A percentile compares a stretch with the other conserved stretches of the same genome.
phyloP scores from a whole-genome alignment of 2,113 vertebrate genomes.

The Phocoena phocoena region DNA sequence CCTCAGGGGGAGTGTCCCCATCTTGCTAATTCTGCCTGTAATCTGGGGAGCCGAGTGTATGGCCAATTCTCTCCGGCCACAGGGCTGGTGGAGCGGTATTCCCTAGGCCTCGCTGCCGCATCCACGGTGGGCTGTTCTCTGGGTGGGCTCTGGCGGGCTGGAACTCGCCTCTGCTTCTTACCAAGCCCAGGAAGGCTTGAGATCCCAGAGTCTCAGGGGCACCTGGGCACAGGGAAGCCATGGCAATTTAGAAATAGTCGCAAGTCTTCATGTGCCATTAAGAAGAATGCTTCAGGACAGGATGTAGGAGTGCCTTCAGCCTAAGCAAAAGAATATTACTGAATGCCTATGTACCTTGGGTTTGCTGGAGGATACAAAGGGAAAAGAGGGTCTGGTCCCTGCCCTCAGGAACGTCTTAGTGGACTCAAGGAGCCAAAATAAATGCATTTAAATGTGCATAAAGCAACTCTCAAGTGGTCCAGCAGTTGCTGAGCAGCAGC shows the following conservation, averaged over 20 bases:
- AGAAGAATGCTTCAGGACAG: not conserved
- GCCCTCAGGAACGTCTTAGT: not conserved
- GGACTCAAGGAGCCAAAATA: not conserved
- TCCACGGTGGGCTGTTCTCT: not conserved
- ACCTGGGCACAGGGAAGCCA: not conserved
- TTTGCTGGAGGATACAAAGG: not conserved
- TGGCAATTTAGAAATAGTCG: not conserved
- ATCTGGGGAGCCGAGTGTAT: not conserved
- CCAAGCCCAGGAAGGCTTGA: not conserved
- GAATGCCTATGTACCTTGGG: not conserved
- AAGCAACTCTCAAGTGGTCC: not conserved
- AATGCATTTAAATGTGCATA: not conserved
- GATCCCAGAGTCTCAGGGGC: not conserved
- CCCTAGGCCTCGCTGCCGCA: no score
- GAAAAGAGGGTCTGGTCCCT: not conserved
- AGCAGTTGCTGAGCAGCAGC: not conserved
- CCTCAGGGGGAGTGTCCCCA: not conserved
- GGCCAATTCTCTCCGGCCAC: not conserved
- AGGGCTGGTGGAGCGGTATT: not conserved
- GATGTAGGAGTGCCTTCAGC: not conserved
- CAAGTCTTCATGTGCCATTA: not conserved
- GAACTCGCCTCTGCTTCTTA: not conserved
- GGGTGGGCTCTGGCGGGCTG: not conserved
- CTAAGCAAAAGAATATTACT: not conserved
- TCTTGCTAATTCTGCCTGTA: not conserved